Evolutionary conservation across 2,888 invertebrate species (phyloP).

Genomic region (Pseudococcus viburni): DNA sequence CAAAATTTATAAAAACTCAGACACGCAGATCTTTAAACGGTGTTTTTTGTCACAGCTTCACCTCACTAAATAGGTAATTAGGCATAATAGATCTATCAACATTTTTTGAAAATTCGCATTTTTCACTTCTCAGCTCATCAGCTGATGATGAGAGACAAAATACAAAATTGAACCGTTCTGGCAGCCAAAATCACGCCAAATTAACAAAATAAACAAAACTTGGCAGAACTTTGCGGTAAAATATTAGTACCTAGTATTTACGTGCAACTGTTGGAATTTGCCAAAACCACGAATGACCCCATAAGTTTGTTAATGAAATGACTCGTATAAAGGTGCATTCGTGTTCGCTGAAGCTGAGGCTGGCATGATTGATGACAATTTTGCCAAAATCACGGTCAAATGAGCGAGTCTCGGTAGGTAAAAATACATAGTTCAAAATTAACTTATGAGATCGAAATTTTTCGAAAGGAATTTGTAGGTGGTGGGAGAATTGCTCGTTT

Average conservation of each 20-base stretch:
- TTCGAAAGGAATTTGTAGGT: too few relatives aligned
- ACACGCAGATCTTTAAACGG: too few relatives aligned
- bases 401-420: neutral
- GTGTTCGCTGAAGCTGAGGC: neutral
- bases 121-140: too few relatives aligned
- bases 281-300: neutral
- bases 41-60: too few relatives aligned
- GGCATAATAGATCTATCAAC: too few relatives aligned
- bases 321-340: neutral
- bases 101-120: too few relatives aligned
- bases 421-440: neutral
- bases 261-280: neutral
- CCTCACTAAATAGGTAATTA: too few relatives aligned
- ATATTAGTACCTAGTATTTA: neutral
- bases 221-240: neutral
- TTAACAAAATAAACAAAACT: neutral
- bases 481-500: too few relatives aligned
- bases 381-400: conserved; percentile 4
- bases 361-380: neutral
- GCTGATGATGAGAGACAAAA: neutral
- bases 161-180: neutral
- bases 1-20: too few relatives aligned
- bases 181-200: neutral
- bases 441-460: too few relatives aligned
- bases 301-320: neutral